These are phyloP conservation scores for Drosophila differens DNA, from an alignment of 2,888 invertebrate genomes.

Conservation along the genomic window DNA sequence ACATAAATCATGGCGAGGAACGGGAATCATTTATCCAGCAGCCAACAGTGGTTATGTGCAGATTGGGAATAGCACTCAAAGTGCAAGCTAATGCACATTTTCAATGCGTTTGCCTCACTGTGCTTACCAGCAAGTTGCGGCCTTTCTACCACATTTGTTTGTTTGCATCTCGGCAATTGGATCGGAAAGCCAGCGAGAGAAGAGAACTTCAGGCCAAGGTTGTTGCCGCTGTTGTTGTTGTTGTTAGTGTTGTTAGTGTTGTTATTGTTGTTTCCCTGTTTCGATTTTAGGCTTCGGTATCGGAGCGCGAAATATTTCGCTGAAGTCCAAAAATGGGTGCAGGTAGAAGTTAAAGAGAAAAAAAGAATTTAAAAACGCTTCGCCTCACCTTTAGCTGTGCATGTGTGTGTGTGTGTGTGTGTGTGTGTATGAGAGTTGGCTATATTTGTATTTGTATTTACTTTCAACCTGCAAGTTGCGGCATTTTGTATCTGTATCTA, in stretches of 20 bases:
- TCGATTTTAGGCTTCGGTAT: slow-evolving; percentile 57
- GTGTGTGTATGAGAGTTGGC: slow-evolving; percentile 1
- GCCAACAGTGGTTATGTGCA: background rate
- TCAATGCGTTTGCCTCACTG: slow-evolving; percentile 58
- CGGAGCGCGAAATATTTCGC: slow-evolving; percentile 49
- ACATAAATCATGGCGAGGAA: slow-evolving; percentile 56
- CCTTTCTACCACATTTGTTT: slow-evolving; percentile 47
- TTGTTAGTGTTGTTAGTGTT: slow-evolving; percentile 53
- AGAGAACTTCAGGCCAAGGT: slow-evolving; percentile 70
- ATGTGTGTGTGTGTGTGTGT: slow-evolving; percentile 12
- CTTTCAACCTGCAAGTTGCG: slow-evolving; percentile 65
- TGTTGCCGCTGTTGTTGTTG: slow-evolving; percentile 43
- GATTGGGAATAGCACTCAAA: background rate
- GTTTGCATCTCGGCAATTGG: slow-evolving; percentile 48
- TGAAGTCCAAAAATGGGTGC: slow-evolving; percentile 52
- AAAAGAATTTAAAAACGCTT: slow-evolving; percentile 61
- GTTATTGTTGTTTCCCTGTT: slow-evolving; percentile 30
- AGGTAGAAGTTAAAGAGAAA: slow-evolving; percentile 56
- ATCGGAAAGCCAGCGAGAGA: slow-evolving; percentile 17
- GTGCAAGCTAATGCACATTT: slow-evolving; percentile 33
- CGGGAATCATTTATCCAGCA: slow-evolving; percentile 18
- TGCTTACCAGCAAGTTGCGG: slow-evolving; percentile 40
- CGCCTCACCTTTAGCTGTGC: slow-evolving; percentile 39
- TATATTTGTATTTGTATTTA: background rate
- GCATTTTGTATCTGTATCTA: slow-evolving; percentile 64